Evolutionary conservation across 2,113 vertebrate species (phyloP).

Genomic region (Corythoichthys haematopterus): DNA sequence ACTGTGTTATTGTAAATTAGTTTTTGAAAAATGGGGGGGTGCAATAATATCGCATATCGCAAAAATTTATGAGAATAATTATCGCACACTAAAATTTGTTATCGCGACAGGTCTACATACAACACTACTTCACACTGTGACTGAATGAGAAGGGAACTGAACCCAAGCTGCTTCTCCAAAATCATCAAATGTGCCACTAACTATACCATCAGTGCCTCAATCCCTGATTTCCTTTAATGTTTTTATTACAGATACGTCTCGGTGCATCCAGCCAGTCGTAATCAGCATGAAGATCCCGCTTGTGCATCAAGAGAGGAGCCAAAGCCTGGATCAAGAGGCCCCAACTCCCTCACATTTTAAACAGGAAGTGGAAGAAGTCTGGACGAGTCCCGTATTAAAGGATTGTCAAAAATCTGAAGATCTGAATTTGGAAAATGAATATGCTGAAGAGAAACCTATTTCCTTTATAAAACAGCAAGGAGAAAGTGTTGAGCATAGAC

Average conservation of each 20-base stretch:
- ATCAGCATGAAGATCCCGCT: not conserved
- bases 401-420: not conserved
- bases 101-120: too few species aligned
- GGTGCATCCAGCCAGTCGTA: not conserved
- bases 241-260: not conserved
- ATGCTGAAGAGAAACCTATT: not conserved
- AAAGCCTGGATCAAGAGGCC: not conserved
- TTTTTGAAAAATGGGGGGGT: too few species aligned
- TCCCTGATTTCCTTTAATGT: not conserved
- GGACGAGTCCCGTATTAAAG: not conserved
- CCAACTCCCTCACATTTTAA: not conserved
- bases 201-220: not conserved
- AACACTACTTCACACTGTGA: not conserved
- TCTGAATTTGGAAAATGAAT: not conserved
- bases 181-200: not conserved
- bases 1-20: too few species aligned
- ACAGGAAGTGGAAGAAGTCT: slow-evolving; percentile 12
- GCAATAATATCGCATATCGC: too few species aligned
- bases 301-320: not conserved
- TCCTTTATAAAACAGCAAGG: not conserved
- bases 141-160: not conserved
- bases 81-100: too few species aligned
- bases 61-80: too few species aligned
- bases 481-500: not conserved
- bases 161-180: not conserved